phyloP scores from a whole-genome alignment of 2,888 invertebrate species.

The Reticulitermes lucifugus region DNA sequence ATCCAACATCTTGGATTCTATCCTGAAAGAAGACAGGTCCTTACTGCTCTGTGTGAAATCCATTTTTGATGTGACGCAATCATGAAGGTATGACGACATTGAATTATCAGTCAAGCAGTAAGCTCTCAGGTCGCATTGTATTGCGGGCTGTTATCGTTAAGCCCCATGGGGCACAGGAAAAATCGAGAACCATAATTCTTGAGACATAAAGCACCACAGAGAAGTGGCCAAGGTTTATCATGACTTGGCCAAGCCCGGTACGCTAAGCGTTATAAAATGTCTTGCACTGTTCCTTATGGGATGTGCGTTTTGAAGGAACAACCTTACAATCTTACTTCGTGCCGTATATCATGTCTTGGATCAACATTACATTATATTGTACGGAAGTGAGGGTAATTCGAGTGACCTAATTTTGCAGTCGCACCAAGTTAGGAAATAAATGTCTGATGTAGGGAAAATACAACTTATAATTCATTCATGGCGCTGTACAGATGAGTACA shows the following conservation, averaged over 20 bases:
- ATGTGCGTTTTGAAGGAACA: no score
- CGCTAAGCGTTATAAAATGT: background rate
- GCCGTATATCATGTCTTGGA: no score
- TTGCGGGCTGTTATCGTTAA: conserved; percentile 1
- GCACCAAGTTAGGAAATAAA: no score
- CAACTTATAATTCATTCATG: no score
- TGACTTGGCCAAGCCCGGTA: background rate
- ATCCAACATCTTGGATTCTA: background rate
- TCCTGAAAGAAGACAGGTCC: background rate
- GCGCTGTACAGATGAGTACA: no score
- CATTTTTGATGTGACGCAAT: background rate
- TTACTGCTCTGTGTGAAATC: background rate
- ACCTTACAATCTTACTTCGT: no score
- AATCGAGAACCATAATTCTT: conserved; percentile 14
- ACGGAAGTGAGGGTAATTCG: no score
- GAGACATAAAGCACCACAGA: background rate
- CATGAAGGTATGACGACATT: background rate
- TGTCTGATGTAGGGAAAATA: no score
- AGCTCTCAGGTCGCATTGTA: background rate
- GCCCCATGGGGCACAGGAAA: conserved; percentile 7
- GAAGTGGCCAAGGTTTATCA: background rate
- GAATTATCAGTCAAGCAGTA: conserved; percentile 12
- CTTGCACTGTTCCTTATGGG: background rate
- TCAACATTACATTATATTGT: no score
- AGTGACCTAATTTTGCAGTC: no score